Conservation (phyloP, 2,888 invertebrate species). For the Amphipyra berbera region DNA sequence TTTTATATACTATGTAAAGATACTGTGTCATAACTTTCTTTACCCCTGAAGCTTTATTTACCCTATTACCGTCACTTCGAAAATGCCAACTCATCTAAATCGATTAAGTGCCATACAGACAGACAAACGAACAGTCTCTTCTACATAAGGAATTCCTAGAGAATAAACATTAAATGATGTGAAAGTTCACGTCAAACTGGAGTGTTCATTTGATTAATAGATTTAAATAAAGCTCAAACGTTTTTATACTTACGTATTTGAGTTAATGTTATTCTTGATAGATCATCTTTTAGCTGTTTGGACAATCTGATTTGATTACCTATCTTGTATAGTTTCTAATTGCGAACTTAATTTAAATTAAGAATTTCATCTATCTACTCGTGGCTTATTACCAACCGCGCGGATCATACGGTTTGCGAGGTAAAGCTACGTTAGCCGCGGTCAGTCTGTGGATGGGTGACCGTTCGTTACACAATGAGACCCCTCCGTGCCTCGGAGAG, state of each 20-base stretch:
- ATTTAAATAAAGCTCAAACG: neutral
- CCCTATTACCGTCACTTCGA: slow-evolving; percentile 13
- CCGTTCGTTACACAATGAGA: too few species aligned
- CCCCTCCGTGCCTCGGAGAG: too few species aligned
- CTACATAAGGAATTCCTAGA: neutral
- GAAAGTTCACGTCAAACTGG: slow-evolving; percentile 25
- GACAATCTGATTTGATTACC: too few species aligned
- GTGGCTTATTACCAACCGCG: too few species aligned
- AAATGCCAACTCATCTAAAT: slow-evolving; percentile 47
- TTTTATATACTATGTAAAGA: too few species aligned
- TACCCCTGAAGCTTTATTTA: slow-evolving; percentile 26
- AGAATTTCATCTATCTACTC: too few species aligned
- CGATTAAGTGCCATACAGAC: slow-evolving; percentile 26
- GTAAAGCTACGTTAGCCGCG: too few species aligned
- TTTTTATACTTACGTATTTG: neutral
- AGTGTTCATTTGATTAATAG: slow-evolving; percentile 11
- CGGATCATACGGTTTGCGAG: too few species aligned
- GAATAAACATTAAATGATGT: slow-evolving; percentile 3
- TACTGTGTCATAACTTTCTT: too few species aligned
- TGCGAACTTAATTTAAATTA: too few species aligned
- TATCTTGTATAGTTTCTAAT: too few species aligned
- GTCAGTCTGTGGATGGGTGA: too few species aligned
- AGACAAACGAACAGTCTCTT: slow-evolving; percentile 9
- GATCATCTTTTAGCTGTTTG: neutral
- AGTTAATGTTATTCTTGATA: neutral